phyloP scores from a whole-genome alignment of 2,113 vertebrate genomes.

The Nycticryphes semicollaris region DNA sequence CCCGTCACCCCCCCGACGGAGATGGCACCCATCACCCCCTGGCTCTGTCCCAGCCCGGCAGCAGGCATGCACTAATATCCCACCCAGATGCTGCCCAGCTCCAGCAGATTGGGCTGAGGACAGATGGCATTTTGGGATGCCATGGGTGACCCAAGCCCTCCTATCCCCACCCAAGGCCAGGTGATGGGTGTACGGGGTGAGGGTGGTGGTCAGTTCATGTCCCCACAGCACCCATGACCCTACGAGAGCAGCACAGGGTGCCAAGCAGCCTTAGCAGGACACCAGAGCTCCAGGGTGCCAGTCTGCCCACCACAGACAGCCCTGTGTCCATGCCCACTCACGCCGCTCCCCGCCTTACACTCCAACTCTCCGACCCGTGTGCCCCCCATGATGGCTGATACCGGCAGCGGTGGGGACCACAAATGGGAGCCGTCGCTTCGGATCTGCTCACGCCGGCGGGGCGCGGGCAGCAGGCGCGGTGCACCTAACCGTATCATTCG shows the following conservation, averaged over 20 bases:
- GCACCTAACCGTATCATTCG: constrained; percentile 74
- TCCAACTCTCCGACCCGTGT: fast-evolving
- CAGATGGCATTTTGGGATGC: not conserved
- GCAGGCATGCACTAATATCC: not conserved
- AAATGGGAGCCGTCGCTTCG: constrained; percentile 47
- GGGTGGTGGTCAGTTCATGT: not conserved
- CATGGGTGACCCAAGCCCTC: not conserved
- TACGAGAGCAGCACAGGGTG: not conserved
- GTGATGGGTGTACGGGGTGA: not conserved
- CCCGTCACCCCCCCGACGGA: not conserved
- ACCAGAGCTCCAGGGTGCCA: fast-evolving
- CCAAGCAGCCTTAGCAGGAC: not conserved
- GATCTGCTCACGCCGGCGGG: constrained; percentile 47
- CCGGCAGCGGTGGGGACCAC: not conserved
- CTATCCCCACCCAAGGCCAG: not conserved
- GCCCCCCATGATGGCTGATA: not conserved
- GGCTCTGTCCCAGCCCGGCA: not conserved
- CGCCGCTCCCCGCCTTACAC: fast-evolving
- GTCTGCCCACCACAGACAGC: not conserved
- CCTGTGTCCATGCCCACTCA: too few relatives aligned
- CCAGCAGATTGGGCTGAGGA: not conserved
- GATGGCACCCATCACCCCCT: not conserved
- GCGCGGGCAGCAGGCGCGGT: constrained; percentile 63
- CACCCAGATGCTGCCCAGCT: fast-evolving
- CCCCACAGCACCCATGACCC: not conserved